Conservation (phyloP, 1,140 invertebrate genomes). For the Drosophila cardini region DNA sequence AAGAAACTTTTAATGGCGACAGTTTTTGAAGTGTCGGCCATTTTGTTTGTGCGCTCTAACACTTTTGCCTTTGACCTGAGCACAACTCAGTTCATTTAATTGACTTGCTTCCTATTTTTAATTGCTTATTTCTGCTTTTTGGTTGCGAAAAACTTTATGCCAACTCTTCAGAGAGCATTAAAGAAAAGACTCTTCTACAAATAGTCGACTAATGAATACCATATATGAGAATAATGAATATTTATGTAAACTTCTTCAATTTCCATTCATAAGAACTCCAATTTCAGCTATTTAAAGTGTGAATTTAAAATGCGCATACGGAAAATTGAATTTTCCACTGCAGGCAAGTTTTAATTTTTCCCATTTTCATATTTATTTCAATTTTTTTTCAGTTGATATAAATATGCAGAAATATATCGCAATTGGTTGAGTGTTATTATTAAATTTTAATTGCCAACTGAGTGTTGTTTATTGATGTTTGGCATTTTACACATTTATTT, state of each 20-base stretch:
- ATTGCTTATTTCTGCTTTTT: constrained; percentile 37
- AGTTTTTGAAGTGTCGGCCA: constrained; percentile 41
- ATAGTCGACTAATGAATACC: not conserved
- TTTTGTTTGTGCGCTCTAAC: constrained; percentile 36
- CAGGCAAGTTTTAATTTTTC: not conserved
- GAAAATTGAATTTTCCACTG: constrained; percentile 53
- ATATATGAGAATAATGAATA: no score
- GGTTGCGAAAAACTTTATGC: not conserved
- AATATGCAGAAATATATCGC: constrained; percentile 14
- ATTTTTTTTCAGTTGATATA: not conserved
- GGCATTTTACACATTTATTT: constrained; percentile 46
- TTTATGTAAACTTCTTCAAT: no score
- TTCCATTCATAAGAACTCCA: constrained; percentile 10
- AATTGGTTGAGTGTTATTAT: constrained; percentile 31
- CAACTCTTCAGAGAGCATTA: not conserved
- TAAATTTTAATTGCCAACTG: constrained; percentile 59
- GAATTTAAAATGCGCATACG: constrained; percentile 55
- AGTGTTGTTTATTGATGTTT: constrained; percentile 56
- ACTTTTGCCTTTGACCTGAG: constrained; percentile 25
- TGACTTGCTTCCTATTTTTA: constrained; percentile 54
- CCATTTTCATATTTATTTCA: not conserved
- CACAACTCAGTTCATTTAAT: constrained; percentile 33
- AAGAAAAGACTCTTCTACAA: not conserved
- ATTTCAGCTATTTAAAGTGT: constrained; percentile 53
- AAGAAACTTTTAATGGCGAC: constrained; percentile 35